phyloP scores from a whole-genome alignment of 1,140 invertebrate genomes.

The Choristoneura fumiferana region DNA sequence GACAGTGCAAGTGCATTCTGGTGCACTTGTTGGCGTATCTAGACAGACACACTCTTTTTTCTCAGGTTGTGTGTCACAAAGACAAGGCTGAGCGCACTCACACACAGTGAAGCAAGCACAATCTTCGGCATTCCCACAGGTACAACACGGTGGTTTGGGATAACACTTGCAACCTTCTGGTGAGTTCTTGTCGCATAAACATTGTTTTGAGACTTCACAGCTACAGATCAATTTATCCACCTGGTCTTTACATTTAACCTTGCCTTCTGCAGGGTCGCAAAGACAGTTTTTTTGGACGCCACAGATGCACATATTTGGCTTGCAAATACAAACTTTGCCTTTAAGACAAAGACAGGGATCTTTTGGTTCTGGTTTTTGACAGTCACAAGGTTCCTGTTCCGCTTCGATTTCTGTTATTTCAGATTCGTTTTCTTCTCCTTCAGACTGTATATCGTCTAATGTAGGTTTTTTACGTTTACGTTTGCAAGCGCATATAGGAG shows the following conservation, averaged over 20 bases:
- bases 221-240: slow-evolving; percentile 48
- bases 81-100: slow-evolving; percentile 51
- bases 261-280: slow-evolving; percentile 38
- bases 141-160: slow-evolving; percentile 40
- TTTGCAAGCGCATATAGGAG: slow-evolving; percentile 51
- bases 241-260: slow-evolving; percentile 35
- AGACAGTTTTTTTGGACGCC: slow-evolving; percentile 44
- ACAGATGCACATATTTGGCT: slow-evolving; percentile 46
- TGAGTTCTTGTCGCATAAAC: slow-evolving; percentile 41
- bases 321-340: slow-evolving; percentile 50
- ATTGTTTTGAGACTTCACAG: slow-evolving; percentile 38
- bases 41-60: slow-evolving; percentile 50
- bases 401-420: neutral
- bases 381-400: slow-evolving; percentile 42
- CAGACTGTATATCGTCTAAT: slow-evolving; percentile 19
- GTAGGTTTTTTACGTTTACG: slow-evolving; percentile 35
- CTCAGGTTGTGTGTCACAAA: slow-evolving; percentile 46
- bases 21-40: slow-evolving; percentile 30
- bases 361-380: slow-evolving; percentile 47
- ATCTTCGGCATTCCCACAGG: slow-evolving; percentile 55
- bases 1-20: slow-evolving; percentile 44
- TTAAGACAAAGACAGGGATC: slow-evolving; percentile 45
- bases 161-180: slow-evolving; percentile 47
- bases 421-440: slow-evolving; percentile 23
- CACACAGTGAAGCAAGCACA: slow-evolving; percentile 56